Base-by-base conservation (phyloP, 2,113 vertebrate species). In the Toxotes chatareus region DNA sequence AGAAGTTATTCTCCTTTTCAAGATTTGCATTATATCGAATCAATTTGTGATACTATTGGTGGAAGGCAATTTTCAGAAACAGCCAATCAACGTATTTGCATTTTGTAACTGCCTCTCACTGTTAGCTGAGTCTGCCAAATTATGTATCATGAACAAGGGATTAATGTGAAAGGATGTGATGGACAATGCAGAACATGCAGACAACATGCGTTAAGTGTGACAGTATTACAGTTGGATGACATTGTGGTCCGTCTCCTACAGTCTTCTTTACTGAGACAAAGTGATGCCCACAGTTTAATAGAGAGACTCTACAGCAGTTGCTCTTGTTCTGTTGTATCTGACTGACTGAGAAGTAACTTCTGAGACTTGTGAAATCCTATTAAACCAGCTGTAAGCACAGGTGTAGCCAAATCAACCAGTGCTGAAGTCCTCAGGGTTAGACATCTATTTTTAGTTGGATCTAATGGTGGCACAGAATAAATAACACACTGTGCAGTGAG, bases 181-280 rank as follows among this genome's bases (percentile, higher is more conserved):
- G 12, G 1, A 31, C 2, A 38, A 64, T 6, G 4, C 23, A 31
- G n/a, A 38, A 62, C n/a, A n/a, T n/a, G n/a, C n/a, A n/a, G 49
- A 56, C 70, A 55, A 34, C 4, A 13, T 31, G 38, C 12, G 55
- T 4, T 4, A n/a, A 61, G 12, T 16, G 55, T 32, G 16, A 32
- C 27, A 32, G 17, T 19, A 27, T 27, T 27, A 27, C 27, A 27
- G 5, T 13, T 49, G 46, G 14, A 16, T 6, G 4, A 27, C 27
- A 27, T 27, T 27, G 27, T 27, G 27, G 27, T 27, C 27, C 27
- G 36, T 9, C 38, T 27, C 10, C 6, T 21, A n/a, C 3, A 34
- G 32, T 53, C 13, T 14, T 36, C 60, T 53, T 40, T 14, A 46
- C 36, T 64, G 51, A 85, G 67, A 59, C 36, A 62, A 65, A 40